Evolutionary conservation across 1,140 invertebrate species (phyloP), one percentile per base, ranked within the genome.

Genomic region (Eumeta japonica): DNA sequence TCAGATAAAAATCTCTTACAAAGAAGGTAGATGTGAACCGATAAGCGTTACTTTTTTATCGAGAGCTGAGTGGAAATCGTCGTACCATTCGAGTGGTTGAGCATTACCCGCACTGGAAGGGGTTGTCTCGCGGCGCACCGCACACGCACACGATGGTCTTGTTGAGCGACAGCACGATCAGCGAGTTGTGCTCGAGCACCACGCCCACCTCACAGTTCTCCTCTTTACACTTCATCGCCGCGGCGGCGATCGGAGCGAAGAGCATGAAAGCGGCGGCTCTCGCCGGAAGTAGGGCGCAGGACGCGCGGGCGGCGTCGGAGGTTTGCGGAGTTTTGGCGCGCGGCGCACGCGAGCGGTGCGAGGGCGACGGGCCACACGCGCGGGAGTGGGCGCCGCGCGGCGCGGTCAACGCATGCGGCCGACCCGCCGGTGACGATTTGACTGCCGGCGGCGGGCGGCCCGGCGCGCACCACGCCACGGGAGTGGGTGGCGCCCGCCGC

Each of bases 161-260:
- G 58, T 77, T 62, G 31, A 70, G 59, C 2, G 72, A 67, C 39
- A 77, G 57, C 36, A 77, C 68, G 43, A 77, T 77, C 52, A 77
- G 51, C 28, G 75, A 75, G 54, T 72, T 72, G 58, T 64, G 68
- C 46, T 75, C 75, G 36, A 72, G 62, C 45, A 77, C 52, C 52
- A 75, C 68, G 48, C 67, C 75, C 35, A 77, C 72, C 58, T 77
- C 75, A 55, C 75, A 77, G 50, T 75, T 77, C 58, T 71, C 72
- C 65, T 74, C 71, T 62, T 73, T 74, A 58, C 75, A 77, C 75
- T 75, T 75, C 75, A 77, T 77, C 72, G 70, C 66, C 63, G 63
- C 60, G 38, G 55, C 58, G 62, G 58, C 62, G 60, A 66, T 64
- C 50, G 62, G 58, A 63, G 62, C 54, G 58, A 71, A 71, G 62